phyloP scores from a whole-genome alignment of 2,113 vertebrate genomes.

The Parotia lawesii region DNA sequence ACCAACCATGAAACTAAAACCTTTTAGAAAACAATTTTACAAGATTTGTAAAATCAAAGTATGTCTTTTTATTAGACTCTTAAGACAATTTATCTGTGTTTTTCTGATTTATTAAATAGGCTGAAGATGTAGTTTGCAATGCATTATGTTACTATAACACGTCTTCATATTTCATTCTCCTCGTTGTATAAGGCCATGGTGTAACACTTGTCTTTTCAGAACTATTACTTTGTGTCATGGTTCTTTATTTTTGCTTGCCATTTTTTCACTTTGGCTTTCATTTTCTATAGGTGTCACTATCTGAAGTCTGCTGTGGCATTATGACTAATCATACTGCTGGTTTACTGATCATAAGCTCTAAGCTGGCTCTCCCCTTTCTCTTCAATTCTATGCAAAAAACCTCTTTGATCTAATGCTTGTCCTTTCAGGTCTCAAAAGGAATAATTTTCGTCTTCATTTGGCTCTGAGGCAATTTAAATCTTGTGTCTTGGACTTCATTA shows the following conservation, averaged over 20 bases:
- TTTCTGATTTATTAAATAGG: background rate
- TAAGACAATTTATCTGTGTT: background rate
- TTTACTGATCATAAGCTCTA: background rate
- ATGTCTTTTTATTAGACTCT: background rate
- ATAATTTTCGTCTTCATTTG: background rate
- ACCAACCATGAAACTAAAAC: accelerated
- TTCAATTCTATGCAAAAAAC: background rate
- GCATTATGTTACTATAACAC: background rate
- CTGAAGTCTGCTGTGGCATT: background rate
- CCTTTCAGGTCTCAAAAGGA: background rate
- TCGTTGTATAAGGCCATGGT: background rate
- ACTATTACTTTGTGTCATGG: background rate
- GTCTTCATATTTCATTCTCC: background rate
- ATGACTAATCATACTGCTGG: background rate
- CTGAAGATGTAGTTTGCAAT: background rate
- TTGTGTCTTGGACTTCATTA: background rate
- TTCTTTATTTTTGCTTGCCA: background rate
- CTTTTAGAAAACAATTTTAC: background rate
- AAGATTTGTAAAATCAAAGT: background rate
- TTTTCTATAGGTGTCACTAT: background rate
- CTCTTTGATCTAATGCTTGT: background rate
- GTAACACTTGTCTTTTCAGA: background rate
- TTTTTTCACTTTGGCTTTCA: background rate
- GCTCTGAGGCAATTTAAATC: background rate
- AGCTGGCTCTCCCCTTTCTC: background rate